These are phyloP conservation scores for Thryonomys swinderianus DNA, from an alignment of 2,113 vertebrate species.

Conservation along the genomic window DNA sequence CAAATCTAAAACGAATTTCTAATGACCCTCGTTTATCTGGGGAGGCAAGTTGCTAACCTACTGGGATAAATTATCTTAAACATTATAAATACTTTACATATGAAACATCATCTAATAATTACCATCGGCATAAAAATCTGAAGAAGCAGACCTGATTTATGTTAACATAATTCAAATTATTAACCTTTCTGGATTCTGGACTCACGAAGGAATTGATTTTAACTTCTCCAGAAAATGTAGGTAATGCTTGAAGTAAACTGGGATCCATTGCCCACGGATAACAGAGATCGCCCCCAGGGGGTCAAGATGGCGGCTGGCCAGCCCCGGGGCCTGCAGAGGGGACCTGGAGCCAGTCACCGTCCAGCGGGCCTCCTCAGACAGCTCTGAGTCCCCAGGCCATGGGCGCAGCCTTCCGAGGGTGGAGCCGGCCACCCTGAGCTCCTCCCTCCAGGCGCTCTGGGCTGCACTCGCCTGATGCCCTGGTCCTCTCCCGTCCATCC, in stretches of 20 bases:
- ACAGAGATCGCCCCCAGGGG: neutral
- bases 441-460: neutral
- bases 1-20: conserved; percentile 23
- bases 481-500: accelerated
- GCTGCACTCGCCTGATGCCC: accelerated
- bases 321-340: no score
- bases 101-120: neutral
- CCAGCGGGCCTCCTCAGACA: neutral
- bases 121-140: neutral
- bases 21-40: neutral
- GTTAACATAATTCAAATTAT: neutral
- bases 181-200: neutral
- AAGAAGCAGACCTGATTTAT: neutral
- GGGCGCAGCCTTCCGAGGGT: neutral
- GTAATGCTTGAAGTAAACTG: neutral
- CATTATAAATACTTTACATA: neutral
- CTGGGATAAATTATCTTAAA: neutral
- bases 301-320: neutral
- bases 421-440: neutral
- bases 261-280: neutral
- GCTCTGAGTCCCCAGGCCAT: neutral
- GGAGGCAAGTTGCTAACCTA: neutral
- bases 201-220: neutral
- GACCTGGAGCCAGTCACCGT: neutral
- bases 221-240: neutral